These are phyloP conservation scores for Chaetodon auriga DNA, from an alignment of 2,113 vertebrate species.

Conservation along the genomic window DNA sequence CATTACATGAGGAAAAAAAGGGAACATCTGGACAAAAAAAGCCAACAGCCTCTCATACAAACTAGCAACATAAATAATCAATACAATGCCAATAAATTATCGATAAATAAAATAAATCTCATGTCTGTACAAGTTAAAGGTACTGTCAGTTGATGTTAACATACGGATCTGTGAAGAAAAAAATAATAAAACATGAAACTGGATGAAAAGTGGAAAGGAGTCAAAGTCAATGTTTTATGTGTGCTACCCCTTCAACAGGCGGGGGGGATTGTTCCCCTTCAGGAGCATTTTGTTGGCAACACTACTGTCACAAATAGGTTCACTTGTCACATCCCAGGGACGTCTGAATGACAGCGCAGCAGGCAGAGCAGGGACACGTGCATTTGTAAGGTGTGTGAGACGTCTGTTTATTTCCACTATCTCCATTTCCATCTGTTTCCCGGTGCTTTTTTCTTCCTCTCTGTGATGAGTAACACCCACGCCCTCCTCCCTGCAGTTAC, in stretches of 20 bases:
- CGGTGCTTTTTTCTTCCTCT: not conserved
- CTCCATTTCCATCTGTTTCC: not conserved
- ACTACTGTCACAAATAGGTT: constrained; percentile 27
- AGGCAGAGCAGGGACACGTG: constrained; percentile 34
- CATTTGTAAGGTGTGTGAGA: constrained; percentile 15
- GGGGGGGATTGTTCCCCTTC: constrained; percentile 4
- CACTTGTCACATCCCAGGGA: constrained; percentile 23
- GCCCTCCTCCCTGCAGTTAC: constrained; percentile 8
- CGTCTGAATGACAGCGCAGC: constrained; percentile 4
- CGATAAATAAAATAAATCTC: constrained; percentile 78
- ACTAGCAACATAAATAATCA: constrained; percentile 63
- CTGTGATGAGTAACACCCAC: constrained; percentile 14
- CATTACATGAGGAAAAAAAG: constrained; percentile 45
- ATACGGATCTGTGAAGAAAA: constrained; percentile 35
- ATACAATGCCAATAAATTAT: constrained; percentile 66
- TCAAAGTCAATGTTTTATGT: not conserved
- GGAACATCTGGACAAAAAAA: constrained; percentile 51
- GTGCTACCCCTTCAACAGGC: constrained; percentile 14
- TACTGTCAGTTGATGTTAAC: constrained; percentile 53
- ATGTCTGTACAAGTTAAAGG: constrained; percentile 81
- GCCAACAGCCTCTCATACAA: constrained; percentile 33
- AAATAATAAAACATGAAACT: constrained; percentile 16
- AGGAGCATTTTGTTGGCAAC: constrained; percentile 56
- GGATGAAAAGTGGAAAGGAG: constrained; percentile 35
- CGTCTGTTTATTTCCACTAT: constrained; percentile 17